Evolutionary conservation across 2,888 invertebrate species (phyloP), one percentile per base, ranked within the genome.

Genomic region (Orthosia gracilis): DNA sequence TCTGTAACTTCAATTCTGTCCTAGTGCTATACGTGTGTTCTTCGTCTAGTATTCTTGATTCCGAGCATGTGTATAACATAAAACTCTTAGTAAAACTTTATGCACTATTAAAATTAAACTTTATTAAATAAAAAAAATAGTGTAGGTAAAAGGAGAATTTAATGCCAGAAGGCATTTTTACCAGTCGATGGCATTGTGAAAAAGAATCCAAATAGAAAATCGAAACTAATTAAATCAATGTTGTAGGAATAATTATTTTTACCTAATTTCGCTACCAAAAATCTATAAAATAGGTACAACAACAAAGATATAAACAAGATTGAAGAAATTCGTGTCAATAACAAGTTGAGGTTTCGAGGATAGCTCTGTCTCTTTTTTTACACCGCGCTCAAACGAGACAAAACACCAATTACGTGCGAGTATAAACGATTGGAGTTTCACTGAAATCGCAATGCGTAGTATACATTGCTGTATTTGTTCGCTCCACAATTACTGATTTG

Each of bases 391-490:
- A n/a, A 69, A 63, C 11, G 87, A 87, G 79, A 84, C 73, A 81
- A 73, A 81, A 83, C 55, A 73, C 69, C 45, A 55, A 45, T 18
- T 62, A 55, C 17, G 15, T 21, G 26, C 26, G 68, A 55, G 47
- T 31, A 54, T 5, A 21, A 61, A 31, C 57, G 18, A 57, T 3
- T 40, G 17, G 5, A 3, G 3, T 18, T 1, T 62, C 45, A 50
- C 55, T 58, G 2, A 50, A 40, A 78, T 69, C 63, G 76, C 40
- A 15, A 45, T 0, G 21, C 49, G 31, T 55, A 45, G 1, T 63
- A n/a, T 89, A 81, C 89, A 89, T 83, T 62, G 88, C 70, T 61
- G 66, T 63, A 13, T 64, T 83, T 54, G 52, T 77, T 61, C 1
- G 17, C 4, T 0, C 7, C 4, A 3, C 1, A 0, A 0, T 2